A percentile compares a stretch with the other conserved stretches of the same genome.
These are phyloP conservation scores for Pelodytes ibericus DNA, from an alignment of 2,797 vertebrate genomes.

Conservation along the genomic window DNA sequence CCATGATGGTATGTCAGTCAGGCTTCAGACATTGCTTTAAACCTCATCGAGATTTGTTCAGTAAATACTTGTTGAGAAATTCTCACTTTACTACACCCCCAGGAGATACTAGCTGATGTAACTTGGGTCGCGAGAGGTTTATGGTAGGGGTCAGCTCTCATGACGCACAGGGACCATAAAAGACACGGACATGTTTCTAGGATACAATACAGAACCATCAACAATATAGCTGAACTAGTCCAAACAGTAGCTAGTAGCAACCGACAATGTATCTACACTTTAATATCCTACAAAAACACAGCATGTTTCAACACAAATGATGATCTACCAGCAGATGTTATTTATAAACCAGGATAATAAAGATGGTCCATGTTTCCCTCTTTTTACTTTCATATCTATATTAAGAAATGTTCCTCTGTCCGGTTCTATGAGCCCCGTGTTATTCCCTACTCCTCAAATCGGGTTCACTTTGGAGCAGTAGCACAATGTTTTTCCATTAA, in stretches of 20 bases:
- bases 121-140: neutral
- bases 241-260: neutral
- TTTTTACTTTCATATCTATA: no score
- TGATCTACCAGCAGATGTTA: no score
- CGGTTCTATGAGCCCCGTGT: no score
- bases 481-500: no score
- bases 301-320: neutral
- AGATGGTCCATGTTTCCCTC: no score
- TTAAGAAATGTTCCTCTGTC: no score
- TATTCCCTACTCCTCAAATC: no score
- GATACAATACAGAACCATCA: conserved; percentile 37
- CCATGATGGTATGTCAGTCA: no score
- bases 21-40: neutral
- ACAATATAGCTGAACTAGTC: neutral
- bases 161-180: neutral
- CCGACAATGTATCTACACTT: neutral
- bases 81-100: conserved; percentile 10
- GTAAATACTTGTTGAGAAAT: no score
- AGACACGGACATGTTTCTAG: neutral
- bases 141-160: conserved; percentile 12
- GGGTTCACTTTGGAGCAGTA: no score
- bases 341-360: no score
- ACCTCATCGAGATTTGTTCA: neutral
- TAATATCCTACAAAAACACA: neutral
- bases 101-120: conserved; percentile 1